Percentiles rank a stretch among this genome's conserved stretches.
Conservation (phyloP, 2,888 invertebrate species). For the Therioaphis trifolii region DNA sequence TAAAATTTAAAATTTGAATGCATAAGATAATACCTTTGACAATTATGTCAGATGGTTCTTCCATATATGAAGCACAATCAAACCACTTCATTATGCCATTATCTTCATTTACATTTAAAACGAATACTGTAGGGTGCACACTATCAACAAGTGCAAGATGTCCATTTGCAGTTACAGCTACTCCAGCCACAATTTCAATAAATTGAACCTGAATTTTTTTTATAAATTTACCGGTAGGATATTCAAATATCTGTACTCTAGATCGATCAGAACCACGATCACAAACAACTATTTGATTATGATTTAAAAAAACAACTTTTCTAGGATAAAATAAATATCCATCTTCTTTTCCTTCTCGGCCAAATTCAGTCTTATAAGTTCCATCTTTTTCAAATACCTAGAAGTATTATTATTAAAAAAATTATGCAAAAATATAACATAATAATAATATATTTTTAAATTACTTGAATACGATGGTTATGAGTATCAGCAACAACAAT, state of each 20-base stretch:
- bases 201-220: slow-evolving; percentile 88
- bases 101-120: slow-evolving; percentile 82
- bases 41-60: slow-evolving; percentile 96
- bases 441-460: not conserved
- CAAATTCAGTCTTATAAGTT: slow-evolving; percentile 92
- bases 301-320: slow-evolving; percentile 91
- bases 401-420: slow-evolving; percentile 64
- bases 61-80: slow-evolving; percentile 97
- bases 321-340: slow-evolving; percentile 97
- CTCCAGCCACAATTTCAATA: slow-evolving; percentile 91
- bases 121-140: slow-evolving; percentile 95
- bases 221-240: slow-evolving; percentile 91
- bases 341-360: slow-evolving; percentile 93
- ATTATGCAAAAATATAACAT: too few species aligned
- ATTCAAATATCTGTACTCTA: slow-evolving; percentile 95
- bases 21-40: slow-evolving; percentile 81
- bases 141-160: slow-evolving; percentile 97
- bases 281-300: slow-evolving; percentile 94
- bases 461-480: slow-evolving; percentile 92
- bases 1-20: not conserved
- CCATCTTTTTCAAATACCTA: slow-evolving; percentile 95
- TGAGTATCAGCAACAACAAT: slow-evolving; percentile 97
- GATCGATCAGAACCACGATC: slow-evolving; percentile 96
- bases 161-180: slow-evolving; percentile 91
- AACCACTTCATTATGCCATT: slow-evolving; percentile 96